Evolutionary conservation across 2,888 invertebrate genomes (phyloP), one percentile per base, ranked within the genome.

Genomic region (Coelinius sp.): DNA sequence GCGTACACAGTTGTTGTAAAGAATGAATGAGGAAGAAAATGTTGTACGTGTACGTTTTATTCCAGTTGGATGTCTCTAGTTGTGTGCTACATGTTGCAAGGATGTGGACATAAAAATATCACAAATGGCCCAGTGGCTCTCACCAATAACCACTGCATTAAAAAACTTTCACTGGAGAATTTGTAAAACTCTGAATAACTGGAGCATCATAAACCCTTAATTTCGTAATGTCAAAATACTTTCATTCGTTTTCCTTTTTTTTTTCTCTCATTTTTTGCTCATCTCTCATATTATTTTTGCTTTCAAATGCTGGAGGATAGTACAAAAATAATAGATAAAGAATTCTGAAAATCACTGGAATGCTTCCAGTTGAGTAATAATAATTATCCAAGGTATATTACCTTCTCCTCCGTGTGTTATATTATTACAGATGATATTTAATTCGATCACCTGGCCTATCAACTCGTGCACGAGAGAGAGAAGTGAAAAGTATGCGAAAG

Each of bases 401-500:
- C 44, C 5, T 24, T 41, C 25, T 35, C 17, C 62, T 20, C 7
- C 38, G 22, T 49, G 35, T 53, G 53, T 53, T 67, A 66, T 66
- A 53, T 24, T 38, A 38, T 41, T 63, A 63, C 63, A 41, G 63
- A 41, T 41, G 63, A 63, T 63, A 63, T 63, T 63, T 63, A 63
- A 63, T 63, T 63, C 63, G 63, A 63, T 63, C 63, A 63, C 24
- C 27, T 14, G 20, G 24, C 56, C 27, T 12, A 56, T 31, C n/a
- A 8, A 35, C 35, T 35, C 59, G 59, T 35, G 59, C 53, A 24
- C 25, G 25, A 25, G 24, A 14, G 35, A 2, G 17, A 17, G 35
- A 17, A 59, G 31, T 59, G 59, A 63, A 63, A 24, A 41, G 63
- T 63, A 41, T 59, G 63, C 63, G 41, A 63, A 63, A 63, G 63